Evolutionary conservation across 2,888 invertebrate species (phyloP), one percentile per base, ranked within the genome.

Genomic region (Trisateles emortualis): DNA sequence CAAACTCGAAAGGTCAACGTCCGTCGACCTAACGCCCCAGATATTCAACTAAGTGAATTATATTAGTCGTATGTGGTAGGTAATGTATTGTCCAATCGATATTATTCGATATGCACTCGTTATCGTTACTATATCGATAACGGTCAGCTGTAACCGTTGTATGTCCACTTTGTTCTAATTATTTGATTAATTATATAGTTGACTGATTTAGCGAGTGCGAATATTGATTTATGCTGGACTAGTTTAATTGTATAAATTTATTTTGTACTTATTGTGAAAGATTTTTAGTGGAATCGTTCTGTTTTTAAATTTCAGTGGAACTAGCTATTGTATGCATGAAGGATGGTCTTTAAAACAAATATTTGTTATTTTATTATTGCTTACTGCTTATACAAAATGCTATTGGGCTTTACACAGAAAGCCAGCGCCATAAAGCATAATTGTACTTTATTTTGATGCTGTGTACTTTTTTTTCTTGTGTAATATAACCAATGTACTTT

Each of bases 41-140:
- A 72, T 76, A 59, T 69, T 65, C 64, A 14, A 33, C 40, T 33
- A 32, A 40, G 39, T 39, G 39, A 63, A 69, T 64, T 65, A 72
- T 65, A 57, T 61, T 60, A 55, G 62, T 63, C 70, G 35, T 19
- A 40, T 51, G 50, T 33, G 52, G 48, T 43, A 13, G 26, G 24
- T 35, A 6, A 22, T 19, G 59, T 56, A 70, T 62, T 61, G 65
- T 62, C 56, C 56, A 44, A 68, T 42, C 58, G 59, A 63, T 64
- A 61, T 59, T 36, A 66, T 68, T 66, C 65, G 69, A 76, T 75
- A 69, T 68, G 66, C 63, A 63, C 51, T 62, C 54, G 13, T 32
- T 11, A 44, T 45, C 44, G 45, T 54, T 60, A 64, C 58, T 56
- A 59, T 65, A 68, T 64, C 38, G 58, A 57, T 74, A 73, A 69